These are phyloP conservation scores for Pseudois nayaur DNA, from an alignment of 2,113 vertebrate species.

Conservation along the genomic window DNA sequence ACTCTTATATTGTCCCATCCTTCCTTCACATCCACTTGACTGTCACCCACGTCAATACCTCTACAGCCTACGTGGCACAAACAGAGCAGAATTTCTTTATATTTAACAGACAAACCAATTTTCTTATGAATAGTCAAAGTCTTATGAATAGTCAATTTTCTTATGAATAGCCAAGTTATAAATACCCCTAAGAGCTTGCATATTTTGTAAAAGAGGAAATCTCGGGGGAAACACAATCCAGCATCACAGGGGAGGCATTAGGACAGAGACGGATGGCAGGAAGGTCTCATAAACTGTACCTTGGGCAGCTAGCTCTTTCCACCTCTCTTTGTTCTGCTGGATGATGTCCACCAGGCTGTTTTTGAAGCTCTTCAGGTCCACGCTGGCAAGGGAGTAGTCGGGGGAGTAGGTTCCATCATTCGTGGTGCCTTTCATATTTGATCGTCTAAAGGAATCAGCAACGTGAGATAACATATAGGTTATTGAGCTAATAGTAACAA, in stretches of 20 bases:
- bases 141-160: background rate
- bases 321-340: conserved; percentile 93
- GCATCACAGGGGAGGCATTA: background rate
- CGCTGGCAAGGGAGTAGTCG: conserved; percentile 89
- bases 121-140: background rate
- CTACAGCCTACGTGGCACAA: background rate
- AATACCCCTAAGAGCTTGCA: background rate
- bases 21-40: background rate
- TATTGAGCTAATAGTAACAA: conserved; percentile 60
- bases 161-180: background rate
- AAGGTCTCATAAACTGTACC: conserved; percentile 74
- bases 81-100: background rate
- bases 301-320: conserved; percentile 94
- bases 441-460: conserved; percentile 78
- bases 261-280: too few relatives aligned
- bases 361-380: conserved; percentile 89
- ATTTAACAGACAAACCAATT: background rate
- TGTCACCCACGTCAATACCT: background rate
- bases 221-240: background rate
- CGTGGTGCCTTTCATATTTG: conserved; percentile 78
- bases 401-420: conserved; percentile 77
- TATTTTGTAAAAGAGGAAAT: background rate
- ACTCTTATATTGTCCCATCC: background rate
- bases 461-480: conserved; percentile 58
- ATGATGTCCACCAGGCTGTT: conserved; percentile 90